Percentiles rank a stretch among this genome's conserved stretches.
Evolutionary conservation across 2,888 invertebrate species (phyloP).

Genomic region (Hecatera dysodea): DNA sequence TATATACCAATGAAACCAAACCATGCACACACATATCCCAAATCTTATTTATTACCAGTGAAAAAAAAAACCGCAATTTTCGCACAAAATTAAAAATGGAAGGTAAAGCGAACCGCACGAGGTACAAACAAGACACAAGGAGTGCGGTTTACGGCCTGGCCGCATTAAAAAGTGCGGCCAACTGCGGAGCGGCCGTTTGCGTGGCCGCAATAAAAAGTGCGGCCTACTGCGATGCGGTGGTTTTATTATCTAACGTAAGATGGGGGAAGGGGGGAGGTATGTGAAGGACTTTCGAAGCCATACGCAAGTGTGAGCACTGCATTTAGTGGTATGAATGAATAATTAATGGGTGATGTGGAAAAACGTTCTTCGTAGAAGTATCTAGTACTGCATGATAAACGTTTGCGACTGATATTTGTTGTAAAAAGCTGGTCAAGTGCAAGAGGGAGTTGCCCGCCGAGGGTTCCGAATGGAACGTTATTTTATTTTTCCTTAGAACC

Average conservation of each 20-base stretch:
- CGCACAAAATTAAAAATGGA: slow-evolving; percentile 51
- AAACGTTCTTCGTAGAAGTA: not conserved
- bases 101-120: slow-evolving; percentile 22
- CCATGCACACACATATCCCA: not conserved
- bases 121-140: slow-evolving; percentile 44
- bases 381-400: too few relatives aligned
- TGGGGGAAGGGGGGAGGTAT: not conserved
- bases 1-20: not conserved
- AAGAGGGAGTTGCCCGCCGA: too few relatives aligned
- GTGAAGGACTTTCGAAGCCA: not conserved
- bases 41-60: not conserved
- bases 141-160: slow-evolving; percentile 53
- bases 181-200: slow-evolving; percentile 34
- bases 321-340: not conserved
- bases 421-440: too few relatives aligned
- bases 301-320: not conserved
- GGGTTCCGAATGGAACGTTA: too few relatives aligned
- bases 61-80: slow-evolving; percentile 17
- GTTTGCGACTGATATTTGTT: too few relatives aligned
- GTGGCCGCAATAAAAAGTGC: slow-evolving; percentile 50
- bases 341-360: not conserved
- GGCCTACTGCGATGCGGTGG: slow-evolving; percentile 21
- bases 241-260: slow-evolving; percentile 45
- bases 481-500: too few relatives aligned
- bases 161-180: slow-evolving; percentile 49